Evolutionary conservation across 2,113 vertebrate genomes (phyloP).

Genomic region (Lichenostomus cassidix): DNA sequence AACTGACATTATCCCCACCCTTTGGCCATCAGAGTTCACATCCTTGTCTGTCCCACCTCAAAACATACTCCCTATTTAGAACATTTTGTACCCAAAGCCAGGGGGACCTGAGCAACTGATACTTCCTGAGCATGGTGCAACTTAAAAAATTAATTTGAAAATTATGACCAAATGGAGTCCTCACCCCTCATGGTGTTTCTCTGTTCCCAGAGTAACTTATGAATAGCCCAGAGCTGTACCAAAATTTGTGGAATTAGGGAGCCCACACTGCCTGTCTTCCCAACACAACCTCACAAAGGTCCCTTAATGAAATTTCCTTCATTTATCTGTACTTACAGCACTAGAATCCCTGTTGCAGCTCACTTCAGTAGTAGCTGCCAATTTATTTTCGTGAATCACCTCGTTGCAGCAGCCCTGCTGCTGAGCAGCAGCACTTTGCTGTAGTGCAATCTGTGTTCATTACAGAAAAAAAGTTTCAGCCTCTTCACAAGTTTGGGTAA

Average conservation of each 20-base stretch:
- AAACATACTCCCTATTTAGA: rapidly evolving
- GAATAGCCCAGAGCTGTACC: not conserved
- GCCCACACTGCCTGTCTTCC: not conserved
- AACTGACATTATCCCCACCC: not conserved
- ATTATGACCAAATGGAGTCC: not conserved
- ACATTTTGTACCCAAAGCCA: not conserved
- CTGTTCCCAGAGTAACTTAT: not conserved
- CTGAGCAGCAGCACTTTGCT: not conserved
- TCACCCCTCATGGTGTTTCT: not conserved
- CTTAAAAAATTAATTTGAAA: not conserved
- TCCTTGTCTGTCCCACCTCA: not conserved
- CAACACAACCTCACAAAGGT: not conserved
- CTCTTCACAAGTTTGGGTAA: not conserved
- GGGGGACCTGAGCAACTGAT: not conserved
- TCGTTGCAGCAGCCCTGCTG: not conserved
- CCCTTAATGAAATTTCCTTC: not conserved
- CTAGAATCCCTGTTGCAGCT: not conserved
- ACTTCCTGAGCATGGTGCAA: not conserved
- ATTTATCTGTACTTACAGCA: not conserved
- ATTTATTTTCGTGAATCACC: not conserved
- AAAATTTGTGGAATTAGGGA: not conserved
- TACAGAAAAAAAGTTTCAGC: conserved; percentile 14
- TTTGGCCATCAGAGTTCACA: not conserved
- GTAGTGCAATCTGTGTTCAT: not conserved
- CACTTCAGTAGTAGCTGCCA: not conserved